Conservation (phyloP, 2,888 invertebrate species). For the Slavum lentiscoides region DNA sequence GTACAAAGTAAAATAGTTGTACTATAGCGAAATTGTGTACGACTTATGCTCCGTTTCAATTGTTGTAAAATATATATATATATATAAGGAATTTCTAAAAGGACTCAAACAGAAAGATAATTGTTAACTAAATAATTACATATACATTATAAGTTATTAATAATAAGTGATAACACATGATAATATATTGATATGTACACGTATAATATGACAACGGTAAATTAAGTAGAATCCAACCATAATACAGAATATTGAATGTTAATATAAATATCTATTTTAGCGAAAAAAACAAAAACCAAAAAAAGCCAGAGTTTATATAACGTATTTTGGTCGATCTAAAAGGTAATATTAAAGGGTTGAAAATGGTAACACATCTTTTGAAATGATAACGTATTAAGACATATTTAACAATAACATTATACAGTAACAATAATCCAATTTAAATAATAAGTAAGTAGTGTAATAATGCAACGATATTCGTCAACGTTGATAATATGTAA, state of each 20-base stretch:
- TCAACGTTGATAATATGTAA: slow-evolving; percentile 4
- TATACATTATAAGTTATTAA: background rate
- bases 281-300: slow-evolving; percentile 19
- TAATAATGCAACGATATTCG: background rate
- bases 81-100: no score
- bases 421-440: background rate
- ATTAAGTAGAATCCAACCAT: background rate
- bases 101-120: no score
- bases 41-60: no score
- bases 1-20: no score
- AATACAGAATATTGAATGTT: slow-evolving; percentile 1
- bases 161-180: background rate
- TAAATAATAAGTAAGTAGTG: background rate
- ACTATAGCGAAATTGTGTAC: no score
- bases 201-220: slow-evolving; percentile 26
- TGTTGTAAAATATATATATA: no score
- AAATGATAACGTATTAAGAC: slow-evolving; percentile 4
- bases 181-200: slow-evolving; percentile 33
- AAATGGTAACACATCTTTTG: slow-evolving; percentile 27
- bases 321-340: background rate
- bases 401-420: background rate
- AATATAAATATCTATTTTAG: slow-evolving; percentile 1
- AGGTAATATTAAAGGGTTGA: background rate
- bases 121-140: background rate
- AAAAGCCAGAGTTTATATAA: slow-evolving; percentile 2